Evolutionary conservation across 2,113 vertebrate genomes (phyloP).

Genomic region (Oryzias curvinotus): DNA sequence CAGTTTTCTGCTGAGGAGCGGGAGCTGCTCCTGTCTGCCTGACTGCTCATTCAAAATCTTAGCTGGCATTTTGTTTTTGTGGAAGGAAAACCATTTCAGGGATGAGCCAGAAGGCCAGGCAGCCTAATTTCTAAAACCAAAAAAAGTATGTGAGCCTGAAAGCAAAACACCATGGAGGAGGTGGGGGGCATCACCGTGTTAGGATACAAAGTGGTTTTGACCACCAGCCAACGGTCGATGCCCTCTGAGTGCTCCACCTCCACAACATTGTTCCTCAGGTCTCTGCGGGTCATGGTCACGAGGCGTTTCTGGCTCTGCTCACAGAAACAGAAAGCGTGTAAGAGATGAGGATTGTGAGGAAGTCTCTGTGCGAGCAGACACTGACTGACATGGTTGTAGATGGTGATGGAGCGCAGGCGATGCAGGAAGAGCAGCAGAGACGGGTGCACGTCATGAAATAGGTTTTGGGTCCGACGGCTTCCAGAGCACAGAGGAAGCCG

Average conservation of each 20-base stretch:
- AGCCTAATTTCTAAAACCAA: no score
- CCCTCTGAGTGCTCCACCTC: constrained; percentile 77
- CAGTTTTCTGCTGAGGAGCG: no score
- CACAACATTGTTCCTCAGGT: constrained; percentile 74
- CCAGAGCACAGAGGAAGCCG: constrained; percentile 77
- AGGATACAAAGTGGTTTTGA: constrained; percentile 72
- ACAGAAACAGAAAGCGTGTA: not conserved
- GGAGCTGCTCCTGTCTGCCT: no score
- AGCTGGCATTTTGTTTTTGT: no score
- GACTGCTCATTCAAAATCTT: no score
- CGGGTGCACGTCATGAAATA: constrained; percentile 81
- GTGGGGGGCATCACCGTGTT: constrained; percentile 62
- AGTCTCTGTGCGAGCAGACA: not conserved
- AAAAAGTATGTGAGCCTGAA: no score
- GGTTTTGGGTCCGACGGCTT: constrained; percentile 77
- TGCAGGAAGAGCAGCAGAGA: constrained; percentile 82
- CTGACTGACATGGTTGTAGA: constrained; percentile 72
- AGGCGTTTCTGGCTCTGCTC: constrained; percentile 68
- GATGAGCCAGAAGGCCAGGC: no score
- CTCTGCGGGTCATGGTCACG: constrained; percentile 75
- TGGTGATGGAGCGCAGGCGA: constrained; percentile 77
- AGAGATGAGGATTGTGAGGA: not conserved
- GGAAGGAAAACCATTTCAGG: no score
- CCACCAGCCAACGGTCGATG: constrained; percentile 77
- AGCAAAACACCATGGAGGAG: no score